Evolutionary conservation across 2,113 vertebrate genomes (phyloP).

Genomic region (Nerophis lumbriciformis): DNA sequence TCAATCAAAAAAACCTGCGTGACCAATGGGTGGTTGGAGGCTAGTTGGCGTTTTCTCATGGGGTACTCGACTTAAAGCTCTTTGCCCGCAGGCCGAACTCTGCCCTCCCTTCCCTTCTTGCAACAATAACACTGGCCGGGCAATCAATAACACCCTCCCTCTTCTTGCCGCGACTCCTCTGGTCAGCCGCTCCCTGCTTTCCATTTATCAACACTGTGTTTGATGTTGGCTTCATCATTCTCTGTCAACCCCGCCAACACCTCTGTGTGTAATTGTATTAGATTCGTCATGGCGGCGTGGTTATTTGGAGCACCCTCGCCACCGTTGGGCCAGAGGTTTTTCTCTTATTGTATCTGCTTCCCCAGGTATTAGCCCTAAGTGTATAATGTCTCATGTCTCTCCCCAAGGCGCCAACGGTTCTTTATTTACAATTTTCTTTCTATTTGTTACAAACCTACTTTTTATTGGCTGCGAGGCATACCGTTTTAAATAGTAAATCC

Average conservation of each 20-base stretch:
- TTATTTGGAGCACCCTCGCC: slow-evolving; percentile 37
- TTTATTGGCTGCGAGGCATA: slow-evolving; percentile 10
- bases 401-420: slow-evolving; percentile 4
- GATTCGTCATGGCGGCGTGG: slow-evolving; percentile 52
- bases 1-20: slow-evolving; percentile 53
- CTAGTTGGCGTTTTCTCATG: slow-evolving; percentile 51
- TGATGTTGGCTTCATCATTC: slow-evolving; percentile 65
- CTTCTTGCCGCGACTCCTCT: slow-evolving; percentile 21
- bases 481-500: slow-evolving; percentile 2
- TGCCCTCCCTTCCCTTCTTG: slow-evolving; percentile 37
- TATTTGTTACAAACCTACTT: slow-evolving; percentile 23
- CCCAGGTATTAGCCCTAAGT: slow-evolving; percentile 35
- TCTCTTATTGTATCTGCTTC: slow-evolving; percentile 30
- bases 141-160: slow-evolving; percentile 64
- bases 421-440: not conserved
- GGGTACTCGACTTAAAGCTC: slow-evolving; percentile 57
- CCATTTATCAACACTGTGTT: slow-evolving; percentile 60
- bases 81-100: slow-evolving; percentile 55
- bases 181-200: slow-evolving; percentile 56
- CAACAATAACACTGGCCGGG: slow-evolving; percentile 43
- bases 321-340: slow-evolving; percentile 28
- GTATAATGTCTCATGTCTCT: not conserved
- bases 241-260: slow-evolving; percentile 53
- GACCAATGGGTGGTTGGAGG: slow-evolving; percentile 53
- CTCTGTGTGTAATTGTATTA: slow-evolving; percentile 68